Conservation (phyloP, 2,888 invertebrate genomes). For the Drosophila percnosoma region DNA sequence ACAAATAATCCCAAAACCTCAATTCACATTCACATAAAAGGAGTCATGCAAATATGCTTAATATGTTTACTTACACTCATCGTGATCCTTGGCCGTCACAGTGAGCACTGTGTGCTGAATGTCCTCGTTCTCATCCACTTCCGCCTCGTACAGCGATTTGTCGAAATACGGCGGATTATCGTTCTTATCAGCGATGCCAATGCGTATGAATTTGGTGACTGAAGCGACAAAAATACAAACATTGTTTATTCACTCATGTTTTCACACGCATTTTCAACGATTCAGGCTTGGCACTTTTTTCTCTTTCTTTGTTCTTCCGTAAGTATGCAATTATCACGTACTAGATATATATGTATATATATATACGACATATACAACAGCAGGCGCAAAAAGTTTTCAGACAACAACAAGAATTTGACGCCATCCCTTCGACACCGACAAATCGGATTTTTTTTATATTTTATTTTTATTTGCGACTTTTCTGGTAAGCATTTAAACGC, state of each 20-base stretch:
- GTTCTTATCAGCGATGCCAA: conserved; percentile 99
- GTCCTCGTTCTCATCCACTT: conserved; percentile 99
- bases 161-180: conserved; percentile 99
- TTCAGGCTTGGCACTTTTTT: conserved; percentile 20
- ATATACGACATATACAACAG: conserved; percentile 43
- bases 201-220: conserved; percentile 99
- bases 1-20: rapidly evolving
- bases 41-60: conserved; percentile 16
- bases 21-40: background rate
- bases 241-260: conserved; percentile 38
- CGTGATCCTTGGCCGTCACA: conserved; percentile 99
- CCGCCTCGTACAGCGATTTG: conserved; percentile 97
- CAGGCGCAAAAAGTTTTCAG: conserved; percentile 53
- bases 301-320: background rate
- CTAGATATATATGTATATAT: conserved; percentile 9
- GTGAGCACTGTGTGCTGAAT: conserved; percentile 98
- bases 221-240: conserved; percentile 62
- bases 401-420: conserved; percentile 61
- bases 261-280: conserved; percentile 33
- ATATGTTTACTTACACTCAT: conserved; percentile 94
- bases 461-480: conserved; percentile 5
- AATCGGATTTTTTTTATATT: conserved; percentile 23
- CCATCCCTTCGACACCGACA: conserved; percentile 50
- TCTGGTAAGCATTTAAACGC: conserved; percentile 36
- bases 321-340: conserved; percentile 77